These are phyloP conservation scores for Tigriopus japonicus DNA, from an alignment of 1,140 invertebrate species.

Conservation along the genomic window DNA sequence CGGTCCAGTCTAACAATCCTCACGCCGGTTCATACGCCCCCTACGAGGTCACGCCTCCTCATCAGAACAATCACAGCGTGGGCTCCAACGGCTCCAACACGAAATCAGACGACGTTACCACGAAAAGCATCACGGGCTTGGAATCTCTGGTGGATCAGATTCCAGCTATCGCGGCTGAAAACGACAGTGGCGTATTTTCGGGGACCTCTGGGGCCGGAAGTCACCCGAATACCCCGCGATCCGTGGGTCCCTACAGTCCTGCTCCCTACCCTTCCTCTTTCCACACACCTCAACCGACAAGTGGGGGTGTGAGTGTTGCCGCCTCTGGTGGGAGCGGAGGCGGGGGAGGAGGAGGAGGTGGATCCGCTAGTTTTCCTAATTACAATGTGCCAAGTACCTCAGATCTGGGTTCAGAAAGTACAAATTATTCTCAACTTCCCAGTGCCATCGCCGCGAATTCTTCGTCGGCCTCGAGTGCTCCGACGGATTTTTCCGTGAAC, in stretches of 20 bases:
- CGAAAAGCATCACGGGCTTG: conserved; percentile 65
- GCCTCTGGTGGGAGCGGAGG: conserved; percentile 11
- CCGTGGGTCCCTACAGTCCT: conserved; percentile 15
- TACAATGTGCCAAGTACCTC: conserved; percentile 10
- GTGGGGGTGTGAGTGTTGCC: conserved; percentile 16
- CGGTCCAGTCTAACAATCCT: too few relatives aligned
- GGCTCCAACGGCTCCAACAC: conserved; percentile 18
- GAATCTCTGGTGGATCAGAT: conserved; percentile 79
- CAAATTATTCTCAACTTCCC: conserved; percentile 17
- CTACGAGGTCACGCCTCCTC: conserved; percentile 18
- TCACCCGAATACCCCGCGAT: conserved; percentile 18
- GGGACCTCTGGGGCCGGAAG: conserved; percentile 19
- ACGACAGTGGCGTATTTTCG: conserved; percentile 18
- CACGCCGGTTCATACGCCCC: too few relatives aligned
- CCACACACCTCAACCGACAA: conserved; percentile 14
- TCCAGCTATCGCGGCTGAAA: conserved; percentile 57
- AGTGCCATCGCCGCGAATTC: conserved; percentile 20
- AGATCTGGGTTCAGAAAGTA: conserved; percentile 17
- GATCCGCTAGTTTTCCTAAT: too few relatives aligned
- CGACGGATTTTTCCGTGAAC: conserved; percentile 27
- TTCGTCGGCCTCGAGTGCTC: conserved; percentile 20
- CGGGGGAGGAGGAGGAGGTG: too few relatives aligned
- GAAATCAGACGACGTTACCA: conserved; percentile 46
- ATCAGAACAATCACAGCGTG: conserved; percentile 12
- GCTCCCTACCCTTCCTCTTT: conserved; percentile 14